Evolutionary conservation across 2,888 invertebrate species (phyloP), one percentile per base, ranked within the genome.

Genomic region (Furcula furcula): DNA sequence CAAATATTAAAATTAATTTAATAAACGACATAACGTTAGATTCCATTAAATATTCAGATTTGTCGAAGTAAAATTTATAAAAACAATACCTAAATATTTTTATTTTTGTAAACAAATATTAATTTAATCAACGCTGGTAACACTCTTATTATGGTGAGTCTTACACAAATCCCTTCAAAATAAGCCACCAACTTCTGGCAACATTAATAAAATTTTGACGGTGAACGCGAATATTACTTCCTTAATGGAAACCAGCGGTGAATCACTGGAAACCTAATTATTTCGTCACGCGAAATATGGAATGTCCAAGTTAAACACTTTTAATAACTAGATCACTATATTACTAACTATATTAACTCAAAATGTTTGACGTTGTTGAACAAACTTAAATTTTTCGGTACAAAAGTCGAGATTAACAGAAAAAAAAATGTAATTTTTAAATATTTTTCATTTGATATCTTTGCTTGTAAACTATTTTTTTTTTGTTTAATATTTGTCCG

Each of bases 41-140:
- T n/a, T n/a, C n/a, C n/a, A n/a, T n/a, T n/a, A n/a, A n/a, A n/a
- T n/a, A n/a, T n/a, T n/a, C n/a, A n/a, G n/a, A n/a, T n/a, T n/a
- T n/a, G n/a, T n/a, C n/a, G n/a, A n/a, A n/a, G n/a, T n/a, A n/a
- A n/a, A n/a, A n/a, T n/a, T n/a, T n/a, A n/a, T n/a, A n/a, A n/a
- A n/a, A n/a, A n/a, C n/a, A n/a, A n/a, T n/a, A 49, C 25, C 40
- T 19, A 39, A 38, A 44, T 34, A 35, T 28, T 15, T 33, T 18
- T n/a, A 45, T 41, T 39, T 34, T 23, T 21, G 15, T 18, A 30
- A 41, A 41, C 35, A 39, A 50, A 34, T 50, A 50, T 36, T 38
- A 36, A 38, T 51, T 51, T 51, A 32, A 42, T 40, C 30, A 36
- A 45, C 20, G 35, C 27, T 30, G 33, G 23, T 41, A 26, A 23